phyloP scores from a whole-genome alignment of 2,797 vertebrate species.

The Danio tinwini region DNA sequence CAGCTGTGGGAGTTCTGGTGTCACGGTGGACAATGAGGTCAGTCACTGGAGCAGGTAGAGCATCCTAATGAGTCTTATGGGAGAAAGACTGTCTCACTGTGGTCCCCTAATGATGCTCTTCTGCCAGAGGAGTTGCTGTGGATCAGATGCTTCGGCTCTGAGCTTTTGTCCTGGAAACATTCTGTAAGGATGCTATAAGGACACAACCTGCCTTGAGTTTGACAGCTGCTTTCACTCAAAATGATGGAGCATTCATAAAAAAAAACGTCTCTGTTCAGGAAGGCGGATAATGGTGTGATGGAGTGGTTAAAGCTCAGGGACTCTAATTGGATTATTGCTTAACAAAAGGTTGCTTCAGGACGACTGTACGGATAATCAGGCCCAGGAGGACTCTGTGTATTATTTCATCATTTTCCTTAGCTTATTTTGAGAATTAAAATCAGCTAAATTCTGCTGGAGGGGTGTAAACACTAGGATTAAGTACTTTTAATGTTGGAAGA shows the following conservation, averaged over 20 bases:
- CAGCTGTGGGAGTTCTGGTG: slow-evolving; percentile 1
- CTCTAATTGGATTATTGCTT: not conserved
- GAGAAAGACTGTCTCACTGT: not conserved
- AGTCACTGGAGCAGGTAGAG: slow-evolving; percentile 14
- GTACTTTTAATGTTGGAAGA: not conserved
- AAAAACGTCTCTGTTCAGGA: not conserved
- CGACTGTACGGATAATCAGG: not conserved
- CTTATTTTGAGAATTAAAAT: not conserved
- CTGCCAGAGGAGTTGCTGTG: slow-evolving; percentile 2
- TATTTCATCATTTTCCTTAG: not conserved
- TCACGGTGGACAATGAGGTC: slow-evolving; percentile 11
- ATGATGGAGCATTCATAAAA: not conserved
- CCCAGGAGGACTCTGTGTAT: not conserved
- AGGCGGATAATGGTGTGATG: not conserved
- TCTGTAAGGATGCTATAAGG: not conserved
- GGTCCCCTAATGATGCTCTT: slow-evolving; percentile 31
- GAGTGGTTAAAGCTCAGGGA: not conserved
- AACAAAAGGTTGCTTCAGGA: not conserved
- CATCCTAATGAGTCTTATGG: slow-evolving; percentile 25
- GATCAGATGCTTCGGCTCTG: slow-evolving; percentile 1
- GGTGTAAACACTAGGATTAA: not conserved
- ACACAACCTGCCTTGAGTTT: not conserved
- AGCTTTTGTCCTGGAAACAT: slow-evolving; percentile 4
- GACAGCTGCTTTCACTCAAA: not conserved
- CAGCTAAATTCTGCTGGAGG: not conserved